Conservation (phyloP, 2,888 invertebrate species). For the Unio pictorum region DNA sequence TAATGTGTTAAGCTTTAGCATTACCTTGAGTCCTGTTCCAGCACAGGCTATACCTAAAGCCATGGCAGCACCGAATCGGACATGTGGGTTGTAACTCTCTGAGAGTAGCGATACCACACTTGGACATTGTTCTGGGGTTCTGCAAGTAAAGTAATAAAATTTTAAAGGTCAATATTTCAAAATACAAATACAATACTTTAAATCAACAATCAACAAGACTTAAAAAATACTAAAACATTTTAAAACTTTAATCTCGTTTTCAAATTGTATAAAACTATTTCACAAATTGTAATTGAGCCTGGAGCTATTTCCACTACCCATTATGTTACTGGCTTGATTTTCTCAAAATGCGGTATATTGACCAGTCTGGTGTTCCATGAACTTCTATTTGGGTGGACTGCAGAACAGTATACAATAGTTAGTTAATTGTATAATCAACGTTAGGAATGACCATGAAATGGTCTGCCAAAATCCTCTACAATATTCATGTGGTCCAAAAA, state of each 20-base stretch:
- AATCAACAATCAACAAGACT: background rate
- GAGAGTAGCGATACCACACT: slow-evolving; percentile 96
- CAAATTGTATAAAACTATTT: too few species aligned
- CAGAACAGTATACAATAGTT: too few species aligned
- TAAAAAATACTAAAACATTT: background rate
- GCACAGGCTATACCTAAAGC: slow-evolving; percentile 99
- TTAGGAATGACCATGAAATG: too few species aligned
- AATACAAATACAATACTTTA: background rate
- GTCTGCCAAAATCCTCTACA: too few species aligned
- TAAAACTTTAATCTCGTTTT: background rate
- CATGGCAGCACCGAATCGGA: slow-evolving; percentile 99
- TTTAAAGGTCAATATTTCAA: background rate
- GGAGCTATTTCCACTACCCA: too few species aligned
- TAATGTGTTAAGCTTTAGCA: background rate
- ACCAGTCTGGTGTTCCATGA: too few species aligned
- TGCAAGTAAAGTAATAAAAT: slow-evolving; percentile 68
- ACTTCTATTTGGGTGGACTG: too few species aligned
- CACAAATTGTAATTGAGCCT: too few species aligned
- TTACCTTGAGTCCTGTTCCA: slow-evolving; percentile 89
- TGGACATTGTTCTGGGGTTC: slow-evolving; percentile 94
- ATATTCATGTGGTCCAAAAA: too few species aligned
- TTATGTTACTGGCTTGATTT: too few species aligned
- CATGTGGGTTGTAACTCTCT: slow-evolving; percentile 99
- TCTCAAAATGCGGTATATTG: too few species aligned
- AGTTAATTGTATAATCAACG: too few species aligned